Evolutionary conservation across 2,113 vertebrate genomes (phyloP).

Genomic region (Machaerirhynchus nigripectus): DNA sequence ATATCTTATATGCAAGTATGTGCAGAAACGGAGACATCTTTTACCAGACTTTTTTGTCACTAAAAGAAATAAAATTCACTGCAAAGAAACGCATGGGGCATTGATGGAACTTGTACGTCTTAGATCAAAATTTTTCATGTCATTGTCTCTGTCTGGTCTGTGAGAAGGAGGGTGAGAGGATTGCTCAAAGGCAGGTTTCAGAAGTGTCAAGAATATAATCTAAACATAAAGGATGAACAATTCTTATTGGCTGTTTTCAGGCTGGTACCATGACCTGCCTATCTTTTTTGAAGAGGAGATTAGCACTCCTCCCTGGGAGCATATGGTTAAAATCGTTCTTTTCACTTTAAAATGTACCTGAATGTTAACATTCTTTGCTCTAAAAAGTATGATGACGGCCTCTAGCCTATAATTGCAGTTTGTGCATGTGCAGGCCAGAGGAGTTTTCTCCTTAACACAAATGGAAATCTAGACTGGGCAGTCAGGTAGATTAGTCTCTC

Average conservation of each 20-base stretch:
- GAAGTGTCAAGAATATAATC: background rate
- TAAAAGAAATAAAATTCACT: background rate
- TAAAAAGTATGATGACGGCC: background rate
- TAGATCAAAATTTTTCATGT: background rate
- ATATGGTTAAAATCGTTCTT: background rate
- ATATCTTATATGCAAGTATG: background rate
- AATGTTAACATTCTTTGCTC: background rate
- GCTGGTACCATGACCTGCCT: background rate
- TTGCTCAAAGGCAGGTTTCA: background rate
- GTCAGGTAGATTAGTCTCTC: background rate
- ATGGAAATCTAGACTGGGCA: background rate
- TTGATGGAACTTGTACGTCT: background rate
- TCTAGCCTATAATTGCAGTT: background rate
- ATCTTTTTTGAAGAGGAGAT: background rate
- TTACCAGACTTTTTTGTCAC: rapidly evolving
- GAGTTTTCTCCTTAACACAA: background rate
- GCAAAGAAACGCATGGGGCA: background rate
- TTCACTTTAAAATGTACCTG: background rate
- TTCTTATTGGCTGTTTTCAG: background rate
- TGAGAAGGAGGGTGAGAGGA: background rate
- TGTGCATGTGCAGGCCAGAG: background rate
- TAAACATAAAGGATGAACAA: background rate
- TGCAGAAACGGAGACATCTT: background rate
- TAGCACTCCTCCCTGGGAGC: background rate
- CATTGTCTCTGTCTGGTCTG: background rate